Evolutionary conservation across 2,888 invertebrate species (phyloP).

Genomic region (Archaeoteleia sp.): DNA sequence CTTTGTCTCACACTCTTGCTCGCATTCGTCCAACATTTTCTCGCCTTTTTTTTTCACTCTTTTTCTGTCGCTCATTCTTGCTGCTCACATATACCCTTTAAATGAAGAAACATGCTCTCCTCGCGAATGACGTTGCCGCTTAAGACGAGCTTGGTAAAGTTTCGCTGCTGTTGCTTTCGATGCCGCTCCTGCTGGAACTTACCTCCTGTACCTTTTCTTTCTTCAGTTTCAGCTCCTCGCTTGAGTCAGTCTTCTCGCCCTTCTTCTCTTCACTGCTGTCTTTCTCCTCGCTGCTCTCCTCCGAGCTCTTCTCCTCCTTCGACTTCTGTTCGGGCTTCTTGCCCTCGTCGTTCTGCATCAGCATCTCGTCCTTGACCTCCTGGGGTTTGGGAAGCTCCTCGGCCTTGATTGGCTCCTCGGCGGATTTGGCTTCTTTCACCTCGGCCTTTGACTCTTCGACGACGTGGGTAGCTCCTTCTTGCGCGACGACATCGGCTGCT

Average conservation of each 20-base stretch:
- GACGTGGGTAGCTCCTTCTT: slow-evolving; percentile 21
- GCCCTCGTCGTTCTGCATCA: slow-evolving; percentile 55
- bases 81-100: slow-evolving; percentile 58
- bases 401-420: slow-evolving; percentile 67
- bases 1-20: slow-evolving; percentile 50
- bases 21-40: slow-evolving; percentile 53
- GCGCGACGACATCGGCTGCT: slow-evolving; percentile 25
- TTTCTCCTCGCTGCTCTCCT: slow-evolving; percentile 53
- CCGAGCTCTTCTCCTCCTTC: slow-evolving; percentile 45
- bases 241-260: slow-evolving; percentile 41
- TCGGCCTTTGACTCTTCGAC: slow-evolving; percentile 43
- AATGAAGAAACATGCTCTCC: slow-evolving; percentile 55
- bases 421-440: slow-evolving; percentile 57
- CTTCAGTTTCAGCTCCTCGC: slow-evolving; percentile 42
- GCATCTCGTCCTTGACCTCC: slow-evolving; percentile 65
- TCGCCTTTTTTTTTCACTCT: slow-evolving; percentile 49
- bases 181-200: slow-evolving; percentile 53
- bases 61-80: slow-evolving; percentile 59
- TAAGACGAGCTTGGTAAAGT: slow-evolving; percentile 57
- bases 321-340: slow-evolving; percentile 52
- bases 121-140: slow-evolving; percentile 54
- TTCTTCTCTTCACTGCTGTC: slow-evolving; percentile 51
- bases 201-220: slow-evolving; percentile 32
- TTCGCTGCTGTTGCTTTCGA: slow-evolving; percentile 46
- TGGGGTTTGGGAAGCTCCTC: slow-evolving; percentile 67